Conservation (phyloP, 2,888 invertebrate genomes). For the Scrobipalpa costella region DNA sequence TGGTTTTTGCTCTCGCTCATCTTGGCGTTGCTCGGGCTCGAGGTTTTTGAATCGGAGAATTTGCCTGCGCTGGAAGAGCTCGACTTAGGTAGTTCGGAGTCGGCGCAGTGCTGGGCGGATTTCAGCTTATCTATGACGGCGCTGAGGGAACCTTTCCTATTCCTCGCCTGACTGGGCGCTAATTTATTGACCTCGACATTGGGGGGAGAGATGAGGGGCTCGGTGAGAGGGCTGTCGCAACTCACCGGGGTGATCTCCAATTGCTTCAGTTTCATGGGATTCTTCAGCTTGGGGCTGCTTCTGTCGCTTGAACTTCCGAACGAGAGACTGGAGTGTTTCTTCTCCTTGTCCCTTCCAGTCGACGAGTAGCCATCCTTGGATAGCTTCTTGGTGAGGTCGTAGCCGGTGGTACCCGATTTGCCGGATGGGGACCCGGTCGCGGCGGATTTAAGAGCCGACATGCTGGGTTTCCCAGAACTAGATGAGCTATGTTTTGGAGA, state of each 20-base stretch:
- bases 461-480: constrained; percentile 92
- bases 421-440: constrained; percentile 85
- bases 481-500: constrained; percentile 90
- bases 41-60: constrained; percentile 75
- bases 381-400: constrained; percentile 79
- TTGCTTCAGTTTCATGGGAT: constrained; percentile 85
- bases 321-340: constrained; percentile 75
- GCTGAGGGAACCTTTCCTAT: constrained; percentile 88
- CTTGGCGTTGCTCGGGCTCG: constrained; percentile 64
- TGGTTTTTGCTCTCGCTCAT: constrained; percentile 83
- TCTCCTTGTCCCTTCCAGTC: constrained; percentile 78
- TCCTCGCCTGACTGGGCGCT: constrained; percentile 82
- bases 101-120: constrained; percentile 86
- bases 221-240: constrained; percentile 70
- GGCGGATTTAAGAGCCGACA: constrained; percentile 92
- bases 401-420: constrained; percentile 79
- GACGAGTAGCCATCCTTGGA: constrained; percentile 75
- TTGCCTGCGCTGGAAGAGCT: constrained; percentile 61
- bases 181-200: constrained; percentile 82
- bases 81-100: constrained; percentile 75
- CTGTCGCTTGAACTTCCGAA: constrained; percentile 77
- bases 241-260: constrained; percentile 82
- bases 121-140: constrained; percentile 94
- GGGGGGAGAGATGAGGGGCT: constrained; percentile 73
- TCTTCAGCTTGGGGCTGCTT: constrained; percentile 85